A percentile compares a stretch with the other conserved stretches of the same genome.
These are phyloP conservation scores for Girardinus metallicus DNA, from an alignment of 2,797 vertebrate genomes.

Conservation along the genomic window DNA sequence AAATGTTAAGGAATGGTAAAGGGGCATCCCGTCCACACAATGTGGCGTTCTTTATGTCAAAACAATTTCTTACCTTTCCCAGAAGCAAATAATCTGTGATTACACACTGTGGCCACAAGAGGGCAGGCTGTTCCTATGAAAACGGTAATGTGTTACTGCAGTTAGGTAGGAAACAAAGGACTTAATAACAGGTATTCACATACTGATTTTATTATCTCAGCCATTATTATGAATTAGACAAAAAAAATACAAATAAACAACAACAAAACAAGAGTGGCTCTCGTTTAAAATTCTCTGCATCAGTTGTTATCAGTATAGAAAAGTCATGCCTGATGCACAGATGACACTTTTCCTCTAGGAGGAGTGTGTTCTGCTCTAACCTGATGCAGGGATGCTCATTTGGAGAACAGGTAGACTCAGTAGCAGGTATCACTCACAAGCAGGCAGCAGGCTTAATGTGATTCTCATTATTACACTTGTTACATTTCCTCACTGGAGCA, in stretches of 20 bases:
- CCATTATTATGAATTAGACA: neutral
- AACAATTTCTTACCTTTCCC: neutral
- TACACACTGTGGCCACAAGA: slow-evolving; percentile 59
- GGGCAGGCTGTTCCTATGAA: slow-evolving; percentile 59
- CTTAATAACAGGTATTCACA: neutral
- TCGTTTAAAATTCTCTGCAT: neutral
- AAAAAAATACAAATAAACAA: neutral
- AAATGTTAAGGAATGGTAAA: neutral
- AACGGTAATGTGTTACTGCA: neutral
- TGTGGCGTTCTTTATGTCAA: neutral
- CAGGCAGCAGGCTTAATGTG: neutral
- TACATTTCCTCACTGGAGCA: neutral
- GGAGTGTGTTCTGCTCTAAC: slow-evolving; percentile 8
- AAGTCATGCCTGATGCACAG: neutral
- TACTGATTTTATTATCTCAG: neutral
- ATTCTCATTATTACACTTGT: slow-evolving; percentile 9
- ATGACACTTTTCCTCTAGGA: slow-evolving; percentile 25
- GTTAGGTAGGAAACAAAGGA: neutral
- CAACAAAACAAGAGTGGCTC: neutral
- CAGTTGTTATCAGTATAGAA: neutral
- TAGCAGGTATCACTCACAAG: slow-evolving; percentile 26
- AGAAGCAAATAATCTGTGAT: neutral
- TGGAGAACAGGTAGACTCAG: slow-evolving; percentile 19
- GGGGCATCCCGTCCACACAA: neutral
- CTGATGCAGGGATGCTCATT: slow-evolving; percentile 1